Base-by-base conservation (phyloP, 2,888 invertebrate genomes). In the Latheticus oryzae region DNA sequence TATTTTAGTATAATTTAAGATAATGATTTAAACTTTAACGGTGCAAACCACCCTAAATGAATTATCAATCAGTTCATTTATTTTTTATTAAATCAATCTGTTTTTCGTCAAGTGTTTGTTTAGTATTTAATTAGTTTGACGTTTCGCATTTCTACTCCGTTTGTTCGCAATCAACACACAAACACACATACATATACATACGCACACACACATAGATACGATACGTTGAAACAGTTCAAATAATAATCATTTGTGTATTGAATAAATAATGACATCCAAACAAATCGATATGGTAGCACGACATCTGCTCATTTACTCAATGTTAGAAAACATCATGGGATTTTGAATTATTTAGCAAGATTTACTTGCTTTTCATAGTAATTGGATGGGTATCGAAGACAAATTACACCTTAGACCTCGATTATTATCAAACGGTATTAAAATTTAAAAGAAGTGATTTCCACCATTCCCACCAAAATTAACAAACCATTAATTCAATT, bases 211-310 rank as follows among this genome's bases (percentile, higher is more conserved):
- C n/a, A n/a, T n/a, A n/a, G n/a, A n/a, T n/a, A n/a, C n/a, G n/a
- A n/a, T n/a, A n/a, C n/a, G n/a, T 30, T 16, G 30, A 42, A 52
- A 45, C 53, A 35, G 53, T 45, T 54, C 53, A 54, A 54, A 54
- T 54, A 54, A 54, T 54, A 60, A 60, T 56, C 47, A 51, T 56
- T 54, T 50, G 52, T 42, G 48, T 57, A 50, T 58, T 51, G 55
- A 54, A 51, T 52, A 55, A 58, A 47, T 58, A 61, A 61, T 45
- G 51, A 47, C 55, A 47, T 51, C 42, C 55, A 58, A 58, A 61
- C 55, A 58, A 61, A 60, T 61, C 61, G 58, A 61, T 61, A 55
- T 30, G 16, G 19, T 33, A 28, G 53, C 57, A 57, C 57, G 57
- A 51, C 57, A 57, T 57, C 50, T 45, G 51, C 57, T 57, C 57